Percentiles rank a stretch among this genome's conserved stretches.
Evolutionary conservation across 2,888 invertebrate species (phyloP).

Genomic region (Leptopilina syphax): DNA sequence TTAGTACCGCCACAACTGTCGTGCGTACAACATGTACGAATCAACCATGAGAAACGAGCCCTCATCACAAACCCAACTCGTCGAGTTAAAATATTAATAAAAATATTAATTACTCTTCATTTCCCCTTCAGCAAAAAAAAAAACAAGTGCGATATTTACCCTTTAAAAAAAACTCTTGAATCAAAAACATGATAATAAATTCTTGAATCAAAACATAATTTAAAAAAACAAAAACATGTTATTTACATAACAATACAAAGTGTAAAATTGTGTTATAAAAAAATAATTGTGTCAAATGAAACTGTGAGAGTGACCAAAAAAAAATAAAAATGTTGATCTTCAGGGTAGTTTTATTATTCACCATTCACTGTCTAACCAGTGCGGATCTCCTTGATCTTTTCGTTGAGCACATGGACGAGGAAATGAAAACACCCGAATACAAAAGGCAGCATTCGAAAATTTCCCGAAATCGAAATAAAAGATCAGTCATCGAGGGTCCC

Average conservation of each 20-base stretch:
- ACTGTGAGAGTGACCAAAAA: neutral
- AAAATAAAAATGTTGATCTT: conserved; percentile 65
- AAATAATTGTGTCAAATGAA: neutral
- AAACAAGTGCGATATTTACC: too few relatives aligned
- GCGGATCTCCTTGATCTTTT: conserved; percentile 73
- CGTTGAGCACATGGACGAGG: conserved; percentile 75
- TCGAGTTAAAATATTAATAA: conserved; percentile 37
- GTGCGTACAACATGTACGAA: conserved; percentile 69
- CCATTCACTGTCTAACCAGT: conserved; percentile 59
- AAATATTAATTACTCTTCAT: neutral
- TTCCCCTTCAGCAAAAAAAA: too few relatives aligned
- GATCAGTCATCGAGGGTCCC: conserved; percentile 59
- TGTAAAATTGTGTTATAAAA: neutral
- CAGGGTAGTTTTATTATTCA: conserved; percentile 59
- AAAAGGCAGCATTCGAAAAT: conserved; percentile 60
- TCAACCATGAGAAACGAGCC: conserved; percentile 53
- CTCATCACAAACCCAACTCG: conserved; percentile 35
- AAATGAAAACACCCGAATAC: conserved; percentile 67
- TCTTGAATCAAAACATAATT: too few relatives aligned
- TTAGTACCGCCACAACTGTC: conserved; percentile 76
- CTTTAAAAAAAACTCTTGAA: too few relatives aligned
- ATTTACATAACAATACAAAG: too few relatives aligned
- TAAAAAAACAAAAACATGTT: too few relatives aligned
- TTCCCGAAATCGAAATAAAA: conserved; percentile 53
- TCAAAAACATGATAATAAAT: too few relatives aligned